Evolutionary conservation across 2,888 invertebrate species (phyloP), one percentile per base, ranked within the genome.

Genomic region (Sialis fuliginosa): DNA sequence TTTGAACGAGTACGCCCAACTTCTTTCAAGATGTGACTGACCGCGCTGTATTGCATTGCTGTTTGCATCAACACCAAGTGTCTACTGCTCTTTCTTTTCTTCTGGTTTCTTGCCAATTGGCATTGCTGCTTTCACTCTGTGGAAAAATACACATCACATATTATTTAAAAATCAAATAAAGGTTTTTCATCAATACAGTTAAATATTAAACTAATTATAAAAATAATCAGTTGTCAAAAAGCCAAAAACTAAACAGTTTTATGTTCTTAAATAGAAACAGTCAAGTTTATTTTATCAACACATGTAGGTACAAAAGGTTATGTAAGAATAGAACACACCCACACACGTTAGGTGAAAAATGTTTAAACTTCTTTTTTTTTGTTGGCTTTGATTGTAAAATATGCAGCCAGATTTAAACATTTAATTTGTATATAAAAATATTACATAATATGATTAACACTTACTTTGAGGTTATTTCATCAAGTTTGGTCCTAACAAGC

Each of bases 401-500:
- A 35, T n/a, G 10, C 10, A 3, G 10, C 10, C 4, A 35, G 9
- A n/a, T 35, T 35, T 35, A n/a, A 35, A 35, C 9, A 35, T 35
- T 35, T 35, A 35, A 35, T 35, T 35, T 35, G 10, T 35, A 9
- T 10, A 22, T 4, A 22, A 13, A 41, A 32, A 41, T 44, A 33
- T 44, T 46, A 35, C 39, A 41, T 13, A 32, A 47, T 44, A 39
- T 46, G 31, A 45, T 22, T 8, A 6, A 50, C 48, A 74, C 87
- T 76, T 66, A 90, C 90, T 90, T 91, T 63, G 84, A 79, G 60
- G 86, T 79, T 63, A 91, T 79, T 66, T 91, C 89, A 66, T 84
- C 81, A 67, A 90, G 73, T 74, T 89, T 90, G 65, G 77, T 81
- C 70, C 81, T 79, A 60, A 86, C 88, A 62, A 90, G 72, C 66